A percentile compares a stretch with the other conserved stretches of the same genome.
Conservation (phyloP, 1,140 invertebrate species). For the Lordiphosa stackelbergi region DNA sequence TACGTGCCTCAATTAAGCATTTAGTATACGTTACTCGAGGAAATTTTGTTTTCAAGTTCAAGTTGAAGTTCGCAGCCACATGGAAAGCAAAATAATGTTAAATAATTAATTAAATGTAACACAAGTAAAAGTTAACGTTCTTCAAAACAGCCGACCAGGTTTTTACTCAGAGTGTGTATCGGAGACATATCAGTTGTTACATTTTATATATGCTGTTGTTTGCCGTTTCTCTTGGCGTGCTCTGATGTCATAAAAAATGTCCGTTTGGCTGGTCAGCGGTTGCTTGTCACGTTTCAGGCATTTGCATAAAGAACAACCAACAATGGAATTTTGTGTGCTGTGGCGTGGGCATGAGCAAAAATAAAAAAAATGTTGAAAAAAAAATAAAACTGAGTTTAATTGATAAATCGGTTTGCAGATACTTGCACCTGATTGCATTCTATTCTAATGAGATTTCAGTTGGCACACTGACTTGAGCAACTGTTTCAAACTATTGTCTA, state of each 20-base stretch:
- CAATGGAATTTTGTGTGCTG: slow-evolving; percentile 49
- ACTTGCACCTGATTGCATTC: slow-evolving; percentile 56
- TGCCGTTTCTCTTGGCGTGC: slow-evolving; percentile 19
- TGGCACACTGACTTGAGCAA: slow-evolving; percentile 39
- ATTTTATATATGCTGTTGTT: slow-evolving; percentile 27
- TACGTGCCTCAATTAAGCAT: slow-evolving; percentile 55
- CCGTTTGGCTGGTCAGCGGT: slow-evolving; percentile 23
- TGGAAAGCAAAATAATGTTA: slow-evolving; percentile 43
- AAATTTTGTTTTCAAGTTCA: slow-evolving; percentile 65
- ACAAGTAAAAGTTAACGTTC: slow-evolving; percentile 40
- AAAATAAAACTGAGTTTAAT: slow-evolving; percentile 18
- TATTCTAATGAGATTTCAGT: slow-evolving; percentile 39
- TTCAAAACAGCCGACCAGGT: slow-evolving; percentile 17
- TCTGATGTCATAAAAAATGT: slow-evolving; percentile 34
- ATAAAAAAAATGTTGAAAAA: slow-evolving; percentile 11
- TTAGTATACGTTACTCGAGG: slow-evolving; percentile 27
- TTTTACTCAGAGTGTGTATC: slow-evolving; percentile 16
- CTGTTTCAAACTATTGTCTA: slow-evolving; percentile 10
- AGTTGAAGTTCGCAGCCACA: slow-evolving; percentile 46
- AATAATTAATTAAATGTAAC: slow-evolving; percentile 37
- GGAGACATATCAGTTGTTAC: background rate
- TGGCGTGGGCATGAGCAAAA: slow-evolving; percentile 41
- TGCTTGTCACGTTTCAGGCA: slow-evolving; percentile 65
- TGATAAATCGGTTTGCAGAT: slow-evolving; percentile 53
- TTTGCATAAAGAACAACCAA: slow-evolving; percentile 56